Evolutionary conservation across 2,888 invertebrate species (phyloP).

Genomic region (Sarcophaga subvicina): DNA sequence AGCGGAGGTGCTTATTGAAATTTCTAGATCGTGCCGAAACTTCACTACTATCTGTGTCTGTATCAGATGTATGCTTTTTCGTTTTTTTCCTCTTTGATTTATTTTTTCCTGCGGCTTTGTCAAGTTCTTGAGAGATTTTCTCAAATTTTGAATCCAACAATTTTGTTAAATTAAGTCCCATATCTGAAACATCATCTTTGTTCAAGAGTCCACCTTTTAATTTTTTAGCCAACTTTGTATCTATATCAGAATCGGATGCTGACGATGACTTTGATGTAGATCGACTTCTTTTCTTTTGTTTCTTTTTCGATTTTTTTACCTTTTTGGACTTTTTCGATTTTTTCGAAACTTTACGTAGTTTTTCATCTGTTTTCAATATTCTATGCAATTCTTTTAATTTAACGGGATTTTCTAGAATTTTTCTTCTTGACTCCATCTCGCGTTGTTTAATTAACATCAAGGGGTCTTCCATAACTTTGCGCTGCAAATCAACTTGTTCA

Average conservation of each 20-base stretch:
- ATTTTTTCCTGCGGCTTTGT: slow-evolving; percentile 76
- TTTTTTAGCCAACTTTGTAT: slow-evolving; percentile 87
- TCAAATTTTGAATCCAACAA: slow-evolving; percentile 80
- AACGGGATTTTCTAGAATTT: slow-evolving; percentile 94
- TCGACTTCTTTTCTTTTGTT: slow-evolving; percentile 75
- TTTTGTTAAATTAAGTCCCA: slow-evolving; percentile 78
- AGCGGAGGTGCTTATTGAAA: slow-evolving; percentile 7
- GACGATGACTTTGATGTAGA: slow-evolving; percentile 77
- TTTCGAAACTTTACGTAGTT: slow-evolving; percentile 73
- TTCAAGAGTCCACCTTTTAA: slow-evolving; percentile 82
- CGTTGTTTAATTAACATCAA: slow-evolving; percentile 93
- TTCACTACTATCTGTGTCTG: neutral
- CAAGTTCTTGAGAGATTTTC: slow-evolving; percentile 80
- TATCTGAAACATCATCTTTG: slow-evolving; percentile 72
- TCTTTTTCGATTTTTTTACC: slow-evolving; percentile 73
- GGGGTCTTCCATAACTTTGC: slow-evolving; percentile 97
- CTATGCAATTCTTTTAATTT: slow-evolving; percentile 93
- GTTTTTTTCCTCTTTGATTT: slow-evolving; percentile 64
- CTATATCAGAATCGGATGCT: slow-evolving; percentile 83
- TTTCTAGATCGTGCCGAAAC: neutral
- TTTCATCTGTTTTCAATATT: slow-evolving; percentile 86
- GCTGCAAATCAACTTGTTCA: slow-evolving; percentile 91
- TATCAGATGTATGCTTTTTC: neutral
- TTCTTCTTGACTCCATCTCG: slow-evolving; percentile 93
- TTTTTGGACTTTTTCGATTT: slow-evolving; percentile 73